Percentiles rank a stretch among this genome's conserved stretches.
Evolutionary conservation across 1,140 invertebrate genomes (phyloP).

Genomic region (Platyscapa corneri): DNA sequence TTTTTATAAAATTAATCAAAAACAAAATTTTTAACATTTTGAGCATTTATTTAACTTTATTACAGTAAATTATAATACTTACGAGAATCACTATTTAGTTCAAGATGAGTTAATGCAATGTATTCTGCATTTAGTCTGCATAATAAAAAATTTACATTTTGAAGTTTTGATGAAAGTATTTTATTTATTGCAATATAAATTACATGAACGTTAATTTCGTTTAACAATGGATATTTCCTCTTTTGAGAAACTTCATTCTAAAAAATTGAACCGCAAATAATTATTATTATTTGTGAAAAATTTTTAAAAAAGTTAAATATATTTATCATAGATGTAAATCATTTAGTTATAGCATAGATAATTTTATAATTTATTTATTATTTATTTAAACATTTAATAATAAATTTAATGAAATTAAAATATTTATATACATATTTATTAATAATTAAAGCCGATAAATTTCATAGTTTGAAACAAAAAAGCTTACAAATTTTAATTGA

Average conservation of each 20-base stretch:
- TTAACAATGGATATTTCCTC: slow-evolving; percentile 68
- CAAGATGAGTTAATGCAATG: slow-evolving; percentile 59
- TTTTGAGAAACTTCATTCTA: slow-evolving; percentile 56
- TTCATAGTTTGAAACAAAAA: too few relatives aligned
- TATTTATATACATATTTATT: too few relatives aligned
- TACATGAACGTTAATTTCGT: slow-evolving; percentile 62
- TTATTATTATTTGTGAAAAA: neutral
- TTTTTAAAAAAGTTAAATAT: too few relatives aligned
- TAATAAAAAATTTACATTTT: slow-evolving; percentile 71
- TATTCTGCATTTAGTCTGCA: slow-evolving; percentile 72
- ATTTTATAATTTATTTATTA: too few relatives aligned
- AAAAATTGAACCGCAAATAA: slow-evolving; percentile 8
- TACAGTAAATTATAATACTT: slow-evolving; percentile 21
- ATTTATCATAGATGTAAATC: too few relatives aligned
- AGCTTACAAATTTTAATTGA: too few relatives aligned
- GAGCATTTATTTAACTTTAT: neutral
- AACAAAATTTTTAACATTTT: neutral
- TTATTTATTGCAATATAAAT: slow-evolving; percentile 67
- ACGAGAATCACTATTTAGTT: slow-evolving; percentile 63
- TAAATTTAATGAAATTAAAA: too few relatives aligned
- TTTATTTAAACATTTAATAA: too few relatives aligned
- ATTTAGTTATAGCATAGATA: too few relatives aligned
- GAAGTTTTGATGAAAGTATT: slow-evolving; percentile 69
- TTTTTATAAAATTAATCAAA: neutral
- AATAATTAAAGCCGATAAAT: too few relatives aligned